A percentile compares a stretch with the other conserved stretches of the same genome.
phyloP scores from a whole-genome alignment of 2,888 invertebrate species.

The Magallana nippona region DNA sequence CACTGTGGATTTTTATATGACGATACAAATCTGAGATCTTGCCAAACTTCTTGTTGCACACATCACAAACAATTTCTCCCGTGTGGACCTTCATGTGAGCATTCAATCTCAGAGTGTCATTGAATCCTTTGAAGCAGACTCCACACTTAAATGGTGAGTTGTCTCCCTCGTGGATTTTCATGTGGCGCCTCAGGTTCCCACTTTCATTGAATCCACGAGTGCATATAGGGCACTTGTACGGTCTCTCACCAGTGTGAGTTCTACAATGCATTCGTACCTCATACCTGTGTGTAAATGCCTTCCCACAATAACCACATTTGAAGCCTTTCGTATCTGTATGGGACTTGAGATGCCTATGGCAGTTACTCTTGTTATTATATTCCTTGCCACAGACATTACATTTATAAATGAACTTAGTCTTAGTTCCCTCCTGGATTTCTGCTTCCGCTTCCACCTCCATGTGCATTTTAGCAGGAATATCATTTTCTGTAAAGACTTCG shows the following conservation, averaged over 20 bases:
- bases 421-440: conserved; percentile 49
- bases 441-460: conserved; percentile 53
- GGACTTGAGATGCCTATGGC: conserved; percentile 50
- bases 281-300: conserved; percentile 50
- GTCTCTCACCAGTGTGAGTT: conserved; percentile 52
- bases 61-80: conserved; percentile 51
- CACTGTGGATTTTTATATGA: conserved; percentile 59
- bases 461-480: conserved; percentile 47
- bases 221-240: conserved; percentile 52
- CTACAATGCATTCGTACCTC: conserved; percentile 51
- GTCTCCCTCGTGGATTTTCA: conserved; percentile 52
- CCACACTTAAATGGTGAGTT: conserved; percentile 53
- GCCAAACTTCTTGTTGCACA: conserved; percentile 47
- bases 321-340: conserved; percentile 49
- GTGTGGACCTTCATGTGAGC: conserved; percentile 52
- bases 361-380: conserved; percentile 53
- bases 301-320: conserved; percentile 51
- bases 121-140: conserved; percentile 52
- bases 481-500: conserved; percentile 44
- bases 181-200: conserved; percentile 52
- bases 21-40: conserved; percentile 53
- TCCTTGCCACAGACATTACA: conserved; percentile 54
- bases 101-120: conserved; percentile 47
- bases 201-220: conserved; percentile 54
- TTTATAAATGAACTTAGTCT: conserved; percentile 51